phyloP scores from a whole-genome alignment of 1,140 invertebrate species.

The Lepidurus couesii region DNA sequence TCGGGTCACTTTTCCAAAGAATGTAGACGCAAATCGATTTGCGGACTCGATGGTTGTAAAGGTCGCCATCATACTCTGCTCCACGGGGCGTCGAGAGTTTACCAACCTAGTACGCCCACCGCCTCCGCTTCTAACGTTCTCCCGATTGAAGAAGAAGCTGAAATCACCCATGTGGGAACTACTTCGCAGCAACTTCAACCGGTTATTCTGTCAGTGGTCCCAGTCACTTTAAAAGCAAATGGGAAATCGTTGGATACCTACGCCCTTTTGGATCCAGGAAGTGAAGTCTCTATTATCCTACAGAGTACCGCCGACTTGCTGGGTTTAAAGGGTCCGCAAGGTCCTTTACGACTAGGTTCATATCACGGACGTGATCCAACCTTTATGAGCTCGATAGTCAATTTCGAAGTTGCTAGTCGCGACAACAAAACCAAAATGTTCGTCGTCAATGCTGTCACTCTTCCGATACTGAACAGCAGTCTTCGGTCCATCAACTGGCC shows the following conservation, averaged over 20 bases:
- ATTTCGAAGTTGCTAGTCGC: not conserved
- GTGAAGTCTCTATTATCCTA: constrained; percentile 25
- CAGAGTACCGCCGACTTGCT: not conserved
- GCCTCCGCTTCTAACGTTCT: not conserved
- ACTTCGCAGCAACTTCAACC: not conserved
- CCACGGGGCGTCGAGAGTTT: not conserved
- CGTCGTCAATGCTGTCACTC: not conserved
- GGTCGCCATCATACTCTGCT: not conserved
- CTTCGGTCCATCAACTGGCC: not conserved
- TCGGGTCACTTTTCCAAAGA: too few species aligned
- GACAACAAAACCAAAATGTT: not conserved
- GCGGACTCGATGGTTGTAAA: not conserved
- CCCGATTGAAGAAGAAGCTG: not conserved
- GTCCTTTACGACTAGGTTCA: not conserved
- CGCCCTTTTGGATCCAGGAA: constrained; percentile 28
- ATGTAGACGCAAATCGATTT: not conserved
- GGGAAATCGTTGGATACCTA: not conserved
- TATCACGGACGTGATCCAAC: constrained; percentile 29
- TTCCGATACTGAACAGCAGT: constrained; percentile 4
- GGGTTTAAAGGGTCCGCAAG: not conserved
- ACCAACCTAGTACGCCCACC: not conserved
- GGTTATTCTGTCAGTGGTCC: not conserved
- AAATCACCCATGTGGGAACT: not conserved
- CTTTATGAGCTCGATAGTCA: not conserved
- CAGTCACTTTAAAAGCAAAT: not conserved